Conservation (phyloP, 2,888 invertebrate genomes). For the Parochlus steinenii region DNA sequence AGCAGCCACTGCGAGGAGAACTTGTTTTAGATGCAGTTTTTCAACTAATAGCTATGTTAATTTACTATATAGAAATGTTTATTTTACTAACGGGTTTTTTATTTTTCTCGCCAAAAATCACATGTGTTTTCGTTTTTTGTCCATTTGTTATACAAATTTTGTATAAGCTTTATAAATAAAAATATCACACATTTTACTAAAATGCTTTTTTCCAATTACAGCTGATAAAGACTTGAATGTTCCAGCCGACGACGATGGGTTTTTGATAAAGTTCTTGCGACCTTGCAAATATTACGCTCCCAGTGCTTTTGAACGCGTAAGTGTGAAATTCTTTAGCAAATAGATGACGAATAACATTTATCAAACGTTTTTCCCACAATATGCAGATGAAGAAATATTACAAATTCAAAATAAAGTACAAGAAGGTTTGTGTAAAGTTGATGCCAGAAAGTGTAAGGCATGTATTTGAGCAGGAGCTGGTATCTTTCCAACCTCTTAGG, state of each 20-base stretch:
- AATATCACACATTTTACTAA: no score
- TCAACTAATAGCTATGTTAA: no score
- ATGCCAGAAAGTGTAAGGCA: conserved; percentile 42
- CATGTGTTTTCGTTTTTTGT: no score
- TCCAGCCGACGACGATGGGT: conserved; percentile 57
- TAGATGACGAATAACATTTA: not conserved
- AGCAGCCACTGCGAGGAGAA: no score
- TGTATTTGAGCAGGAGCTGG: conserved; percentile 45
- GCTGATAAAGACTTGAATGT: conserved; percentile 43
- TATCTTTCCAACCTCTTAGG: conserved; percentile 51
- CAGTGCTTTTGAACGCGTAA: conserved; percentile 58
- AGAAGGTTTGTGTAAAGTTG: conserved; percentile 42
- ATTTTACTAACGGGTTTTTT: no score
- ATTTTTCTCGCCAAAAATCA: no score
- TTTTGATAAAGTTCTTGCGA: conserved; percentile 59
- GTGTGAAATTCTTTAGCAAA: conserved; percentile 16
- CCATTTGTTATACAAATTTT: conserved; percentile 4
- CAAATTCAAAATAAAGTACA: conserved; percentile 45
- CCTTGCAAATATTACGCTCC: conserved; percentile 77
- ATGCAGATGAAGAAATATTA: conserved; percentile 55
- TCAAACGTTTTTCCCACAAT: not conserved
- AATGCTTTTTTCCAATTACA: conserved; percentile 27
- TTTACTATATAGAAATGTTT: no score
- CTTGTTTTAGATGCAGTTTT: no score
- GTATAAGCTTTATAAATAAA: not conserved